A percentile compares a stretch with the other conserved stretches of the same genome.
phyloP scores from a whole-genome alignment of 1,140 invertebrate genomes.

The Psix sp. region DNA sequence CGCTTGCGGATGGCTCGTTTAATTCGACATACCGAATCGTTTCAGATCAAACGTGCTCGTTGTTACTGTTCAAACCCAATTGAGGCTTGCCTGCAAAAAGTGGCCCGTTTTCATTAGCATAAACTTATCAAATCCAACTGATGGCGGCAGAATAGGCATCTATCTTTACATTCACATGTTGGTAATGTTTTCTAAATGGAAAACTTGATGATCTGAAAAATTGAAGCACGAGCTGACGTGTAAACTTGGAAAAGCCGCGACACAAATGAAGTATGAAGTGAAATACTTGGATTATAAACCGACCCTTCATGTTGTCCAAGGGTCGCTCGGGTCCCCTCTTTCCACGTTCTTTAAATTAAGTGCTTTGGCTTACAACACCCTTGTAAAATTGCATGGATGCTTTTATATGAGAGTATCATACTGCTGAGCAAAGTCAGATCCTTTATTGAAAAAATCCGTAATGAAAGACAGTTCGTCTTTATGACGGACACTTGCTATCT shows the following conservation, averaged over 20 bases:
- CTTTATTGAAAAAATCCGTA: slow-evolving; percentile 54
- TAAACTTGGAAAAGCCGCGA: slow-evolving; percentile 56
- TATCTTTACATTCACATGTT: too few relatives aligned
- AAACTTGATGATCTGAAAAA: slow-evolving; percentile 40
- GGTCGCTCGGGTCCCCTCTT: slow-evolving; percentile 48
- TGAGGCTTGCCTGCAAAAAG: not conserved
- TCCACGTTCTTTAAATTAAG: slow-evolving; percentile 74
- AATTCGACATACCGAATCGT: slow-evolving; percentile 44
- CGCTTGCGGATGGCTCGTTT: slow-evolving; percentile 41
- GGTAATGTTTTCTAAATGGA: slow-evolving; percentile 12
- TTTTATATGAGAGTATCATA: slow-evolving; percentile 60
- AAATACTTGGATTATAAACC: slow-evolving; percentile 70
- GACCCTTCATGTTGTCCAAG: slow-evolving; percentile 33
- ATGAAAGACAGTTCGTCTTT: slow-evolving; percentile 32
- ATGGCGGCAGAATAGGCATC: not conserved
- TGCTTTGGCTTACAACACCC: slow-evolving; percentile 72
- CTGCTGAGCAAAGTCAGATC: slow-evolving; percentile 65
- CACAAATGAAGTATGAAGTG: slow-evolving; percentile 73
- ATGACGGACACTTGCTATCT: slow-evolving; percentile 13
- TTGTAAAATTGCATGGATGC: slow-evolving; percentile 69
- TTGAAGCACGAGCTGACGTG: slow-evolving; percentile 12
- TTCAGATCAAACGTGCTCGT: slow-evolving; percentile 16
- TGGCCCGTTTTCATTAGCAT: not conserved
- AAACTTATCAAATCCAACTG: not conserved
- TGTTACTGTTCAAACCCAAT: slow-evolving; percentile 14